Evolutionary conservation across 2,888 invertebrate genomes (phyloP).

Genomic region (Agrochola macilenta): DNA sequence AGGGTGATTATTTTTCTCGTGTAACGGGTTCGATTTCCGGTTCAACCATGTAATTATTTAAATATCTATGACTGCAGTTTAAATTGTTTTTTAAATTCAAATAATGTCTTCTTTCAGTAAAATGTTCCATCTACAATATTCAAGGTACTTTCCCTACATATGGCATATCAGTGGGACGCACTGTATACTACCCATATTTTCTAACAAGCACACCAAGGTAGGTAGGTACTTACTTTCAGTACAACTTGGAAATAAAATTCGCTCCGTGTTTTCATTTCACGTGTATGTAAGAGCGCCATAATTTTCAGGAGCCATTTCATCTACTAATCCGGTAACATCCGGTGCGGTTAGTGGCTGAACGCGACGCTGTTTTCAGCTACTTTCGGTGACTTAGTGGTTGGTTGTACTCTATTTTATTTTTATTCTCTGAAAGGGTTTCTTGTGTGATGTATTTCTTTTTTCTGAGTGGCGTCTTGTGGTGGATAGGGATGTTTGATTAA

Average conservation of each 20-base stretch:
- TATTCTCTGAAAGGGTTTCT: constrained; percentile 25
- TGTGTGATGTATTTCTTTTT: constrained; percentile 15
- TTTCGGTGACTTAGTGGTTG: constrained; percentile 73
- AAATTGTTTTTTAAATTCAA: too few relatives aligned
- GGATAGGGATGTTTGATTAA: not conserved
- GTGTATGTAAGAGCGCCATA: constrained; percentile 61
- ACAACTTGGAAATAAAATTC: constrained; percentile 58
- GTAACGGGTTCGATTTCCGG: too few relatives aligned
- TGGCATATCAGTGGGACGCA: too few relatives aligned
- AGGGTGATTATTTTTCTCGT: too few relatives aligned
- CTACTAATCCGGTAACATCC: constrained; percentile 66
- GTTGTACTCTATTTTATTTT: constrained; percentile 66
- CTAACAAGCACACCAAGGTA: not conserved
- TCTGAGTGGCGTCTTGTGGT: constrained; percentile 14
- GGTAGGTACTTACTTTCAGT: constrained; percentile 28
- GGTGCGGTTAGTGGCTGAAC: constrained; percentile 69
- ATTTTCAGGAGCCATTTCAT: constrained; percentile 64
- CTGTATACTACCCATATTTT: constrained; percentile 11
- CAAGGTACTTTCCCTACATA: too few relatives aligned
- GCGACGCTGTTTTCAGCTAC: constrained; percentile 75
- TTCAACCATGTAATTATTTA: too few relatives aligned
- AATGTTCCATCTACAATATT: too few relatives aligned
- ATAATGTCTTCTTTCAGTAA: too few relatives aligned
- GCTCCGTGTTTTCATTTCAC: constrained; percentile 52
- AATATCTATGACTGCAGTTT: too few relatives aligned